These are phyloP conservation scores for Pagetopsis macropterus DNA, from an alignment of 2,797 vertebrate species.

Conservation along the genomic window DNA sequence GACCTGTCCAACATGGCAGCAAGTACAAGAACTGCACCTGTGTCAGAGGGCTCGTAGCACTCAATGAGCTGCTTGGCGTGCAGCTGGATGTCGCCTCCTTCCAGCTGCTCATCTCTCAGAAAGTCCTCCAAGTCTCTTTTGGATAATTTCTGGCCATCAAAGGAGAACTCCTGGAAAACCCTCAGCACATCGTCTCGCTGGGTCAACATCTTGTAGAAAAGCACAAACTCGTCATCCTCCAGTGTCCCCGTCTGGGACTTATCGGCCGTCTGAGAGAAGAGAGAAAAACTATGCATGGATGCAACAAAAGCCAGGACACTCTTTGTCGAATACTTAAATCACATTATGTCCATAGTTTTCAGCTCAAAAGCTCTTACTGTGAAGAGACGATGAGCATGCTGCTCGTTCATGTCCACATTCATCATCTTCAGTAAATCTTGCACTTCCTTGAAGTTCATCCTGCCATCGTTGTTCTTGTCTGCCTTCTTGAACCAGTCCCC, in stretches of 20 bases:
- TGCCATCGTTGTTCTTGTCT: slow-evolving; percentile 93
- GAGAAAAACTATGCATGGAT: neutral
- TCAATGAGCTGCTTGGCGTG: slow-evolving; percentile 88
- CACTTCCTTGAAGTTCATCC: slow-evolving; percentile 94
- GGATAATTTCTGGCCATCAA: slow-evolving; percentile 90
- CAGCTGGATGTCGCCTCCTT: slow-evolving; percentile 74
- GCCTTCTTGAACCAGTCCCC: slow-evolving; percentile 95
- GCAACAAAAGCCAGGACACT: neutral
- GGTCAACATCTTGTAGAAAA: slow-evolving; percentile 94
- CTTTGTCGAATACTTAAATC: slow-evolving; percentile 1
- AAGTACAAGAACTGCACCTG: slow-evolving; percentile 77
- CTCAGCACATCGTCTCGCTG: slow-evolving; percentile 88
- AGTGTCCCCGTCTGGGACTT: slow-evolving; percentile 88
- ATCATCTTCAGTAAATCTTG: slow-evolving; percentile 92
- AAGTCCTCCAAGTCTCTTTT: slow-evolving; percentile 90
- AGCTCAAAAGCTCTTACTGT: slow-evolving; percentile 77
- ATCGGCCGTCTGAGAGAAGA: slow-evolving; percentile 85
- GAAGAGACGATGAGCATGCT: slow-evolving; percentile 90
- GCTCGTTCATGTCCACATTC: slow-evolving; percentile 95
- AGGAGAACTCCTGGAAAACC: slow-evolving; percentile 89
- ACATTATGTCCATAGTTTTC: neutral
- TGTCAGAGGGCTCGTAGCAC: slow-evolving; percentile 90
- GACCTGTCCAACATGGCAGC: too few species aligned
- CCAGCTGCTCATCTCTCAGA: slow-evolving; percentile 88
- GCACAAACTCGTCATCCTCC: slow-evolving; percentile 93